phyloP scores from a whole-genome alignment of 2,797 vertebrate genomes.

The Pseudocheirus occidentalis region DNA sequence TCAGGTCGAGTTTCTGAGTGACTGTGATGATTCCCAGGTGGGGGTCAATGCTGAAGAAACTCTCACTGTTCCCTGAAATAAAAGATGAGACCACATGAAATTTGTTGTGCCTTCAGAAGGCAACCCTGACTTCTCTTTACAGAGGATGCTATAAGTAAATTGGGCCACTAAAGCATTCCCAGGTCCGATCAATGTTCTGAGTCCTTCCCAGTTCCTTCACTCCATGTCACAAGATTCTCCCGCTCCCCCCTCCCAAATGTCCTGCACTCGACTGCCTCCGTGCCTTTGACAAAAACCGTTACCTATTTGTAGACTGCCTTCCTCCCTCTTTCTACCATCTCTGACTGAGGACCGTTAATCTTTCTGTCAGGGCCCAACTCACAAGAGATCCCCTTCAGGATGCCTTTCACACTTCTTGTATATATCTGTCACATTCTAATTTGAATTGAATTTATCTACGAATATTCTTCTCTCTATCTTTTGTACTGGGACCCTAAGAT shows the following conservation, averaged over 20 bases:
- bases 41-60: constrained; percentile 89
- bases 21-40: constrained; percentile 90
- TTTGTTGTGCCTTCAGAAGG: neutral
- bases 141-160: constrained; percentile 9
- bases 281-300: neutral
- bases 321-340: neutral
- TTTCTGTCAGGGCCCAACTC: neutral
- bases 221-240: neutral
- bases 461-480: neutral
- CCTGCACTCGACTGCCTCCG: neutral
- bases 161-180: neutral
- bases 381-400: neutral
- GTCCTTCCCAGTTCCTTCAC: neutral
- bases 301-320: neutral
- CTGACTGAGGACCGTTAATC: neutral
- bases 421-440: neutral
- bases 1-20: constrained; percentile 85
- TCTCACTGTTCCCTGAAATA: constrained; percentile 90
- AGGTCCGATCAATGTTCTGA: neutral
- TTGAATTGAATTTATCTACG: neutral
- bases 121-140: constrained; percentile 25
- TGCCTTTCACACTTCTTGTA: neutral
- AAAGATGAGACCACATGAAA: constrained; percentile 67
- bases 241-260: neutral
- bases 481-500: neutral